Evolutionary conservation across 2,113 vertebrate species (phyloP).

Genomic region (Periophthalmodon schlosseri): DNA sequence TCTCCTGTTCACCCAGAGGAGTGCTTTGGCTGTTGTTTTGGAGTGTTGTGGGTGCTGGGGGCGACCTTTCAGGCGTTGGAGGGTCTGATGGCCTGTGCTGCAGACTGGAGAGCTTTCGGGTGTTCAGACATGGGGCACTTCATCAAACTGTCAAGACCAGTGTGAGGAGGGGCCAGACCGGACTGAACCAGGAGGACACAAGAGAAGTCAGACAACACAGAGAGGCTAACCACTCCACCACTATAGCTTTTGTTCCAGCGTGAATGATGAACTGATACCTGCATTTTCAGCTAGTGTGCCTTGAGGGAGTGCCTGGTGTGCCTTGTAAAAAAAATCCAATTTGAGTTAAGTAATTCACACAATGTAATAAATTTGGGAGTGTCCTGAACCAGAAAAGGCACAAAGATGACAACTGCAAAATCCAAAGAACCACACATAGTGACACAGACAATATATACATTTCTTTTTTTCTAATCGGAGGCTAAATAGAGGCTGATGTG

Average conservation of each 20-base stretch:
- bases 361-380: too few species aligned
- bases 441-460: too few species aligned
- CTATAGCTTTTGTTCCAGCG: not conserved
- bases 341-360: too few species aligned
- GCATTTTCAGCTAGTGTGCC: too few species aligned
- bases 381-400: too few species aligned
- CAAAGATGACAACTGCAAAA: too few species aligned
- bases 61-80: constrained; percentile 9
- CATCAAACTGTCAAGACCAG: constrained; percentile 60
- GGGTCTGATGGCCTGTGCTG: constrained; percentile 12
- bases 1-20: not conserved
- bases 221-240: not conserved
- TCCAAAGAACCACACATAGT: too few species aligned
- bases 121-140: constrained; percentile 31
- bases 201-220: constrained; percentile 16
- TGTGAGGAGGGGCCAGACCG: constrained; percentile 4
- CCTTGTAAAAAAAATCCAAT: too few species aligned
- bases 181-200: constrained; percentile 4
- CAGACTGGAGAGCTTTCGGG: constrained; percentile 34
- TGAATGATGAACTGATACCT: too few species aligned
- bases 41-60: not conserved
- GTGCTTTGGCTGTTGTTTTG: not conserved
- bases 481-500: too few species aligned
- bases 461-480: too few species aligned
- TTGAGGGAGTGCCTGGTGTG: too few species aligned